Conservation (phyloP, 2,797 vertebrate species). For the Dicrostonyx torquatus region DNA sequence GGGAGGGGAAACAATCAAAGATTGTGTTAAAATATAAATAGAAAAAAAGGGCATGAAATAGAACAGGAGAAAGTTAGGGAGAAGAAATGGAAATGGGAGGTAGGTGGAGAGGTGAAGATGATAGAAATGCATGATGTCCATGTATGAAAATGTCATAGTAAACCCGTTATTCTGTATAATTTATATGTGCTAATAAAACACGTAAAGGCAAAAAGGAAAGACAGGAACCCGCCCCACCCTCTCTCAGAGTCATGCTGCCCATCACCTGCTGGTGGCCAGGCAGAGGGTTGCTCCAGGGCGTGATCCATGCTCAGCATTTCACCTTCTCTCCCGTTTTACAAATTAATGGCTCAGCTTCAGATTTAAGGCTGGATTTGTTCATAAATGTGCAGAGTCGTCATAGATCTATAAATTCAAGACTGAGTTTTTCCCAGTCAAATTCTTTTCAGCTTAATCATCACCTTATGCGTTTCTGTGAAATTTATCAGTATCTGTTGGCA, state of each 20-base stretch:
- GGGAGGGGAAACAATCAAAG: not conserved
- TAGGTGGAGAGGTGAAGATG: too few species aligned
- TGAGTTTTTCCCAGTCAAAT: constrained; percentile 62
- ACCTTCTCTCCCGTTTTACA: not conserved
- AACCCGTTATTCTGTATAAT: not conserved
- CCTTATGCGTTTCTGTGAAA: constrained; percentile 40
- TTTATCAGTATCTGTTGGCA: constrained; percentile 33
- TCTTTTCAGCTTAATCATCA: constrained; percentile 60
- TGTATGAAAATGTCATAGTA: not conserved
- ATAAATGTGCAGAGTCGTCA: not conserved
- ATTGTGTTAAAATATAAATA: not conserved
- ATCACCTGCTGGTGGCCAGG: too few species aligned
- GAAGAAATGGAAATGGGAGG: not conserved
- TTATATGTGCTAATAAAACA: not conserved
- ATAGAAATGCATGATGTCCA: not conserved
- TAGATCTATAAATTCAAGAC: constrained; percentile 58
- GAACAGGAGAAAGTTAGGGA: not conserved
- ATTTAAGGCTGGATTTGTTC: constrained; percentile 58
- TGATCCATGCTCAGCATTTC: not conserved
- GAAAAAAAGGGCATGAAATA: not conserved
- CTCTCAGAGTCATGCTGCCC: not conserved
- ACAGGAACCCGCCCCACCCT: not conserved
- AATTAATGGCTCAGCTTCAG: not conserved
- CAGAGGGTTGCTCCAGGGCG: not conserved
- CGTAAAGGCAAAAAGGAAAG: not conserved